Evolutionary conservation across 2,113 vertebrate species (phyloP), one percentile per base, ranked within the genome.

Genomic region (Bucco capensis): DNA sequence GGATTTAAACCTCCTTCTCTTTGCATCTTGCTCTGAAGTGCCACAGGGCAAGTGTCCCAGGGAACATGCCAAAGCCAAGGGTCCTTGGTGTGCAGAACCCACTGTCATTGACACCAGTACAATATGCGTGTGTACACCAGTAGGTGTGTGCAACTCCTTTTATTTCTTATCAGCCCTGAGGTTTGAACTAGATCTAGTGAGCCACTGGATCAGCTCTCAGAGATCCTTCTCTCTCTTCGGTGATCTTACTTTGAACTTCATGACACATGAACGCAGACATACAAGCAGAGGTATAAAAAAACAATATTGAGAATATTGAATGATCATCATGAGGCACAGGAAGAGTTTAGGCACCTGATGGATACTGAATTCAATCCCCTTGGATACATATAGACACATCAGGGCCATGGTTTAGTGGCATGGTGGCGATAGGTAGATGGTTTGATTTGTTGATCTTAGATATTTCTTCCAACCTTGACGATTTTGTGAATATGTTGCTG

Each of bases 71-170:
- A 56, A 35, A 75, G 71, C 11, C 4, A n/a, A 49, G 10, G 2
- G 18, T 53, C 27, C 14, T 71, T 1, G 0, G 9, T 40, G 10
- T 38, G 8, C 21, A 56, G 40, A 67, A 3, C 14, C 10, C 19
- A 3, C 2, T 40, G 5, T 40, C 9, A 2, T 33, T n/a, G 5
- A 9, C 22, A 5, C 3, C 6, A 4, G 7, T n/a, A 21, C 28
- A 19, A 40, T 1, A 9, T 14, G 31, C 11, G 13, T n/a, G 10
- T 15, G 4, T 16, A 27, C 3, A 42, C 3, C 17, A 28, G 8
- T 18, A 19, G 19, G 7, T 13, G 7, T 14, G 2, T 25, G 4
- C 19, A 12, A 13, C 14, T 5, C 12, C 8, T 54, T 77, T 61
- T 54, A 56, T 51, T 76, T 75, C 76, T 65, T 5, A 61, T 65